Base-by-base conservation (phyloP, 2,888 invertebrate species). In the Cactoblastis cactorum region DNA sequence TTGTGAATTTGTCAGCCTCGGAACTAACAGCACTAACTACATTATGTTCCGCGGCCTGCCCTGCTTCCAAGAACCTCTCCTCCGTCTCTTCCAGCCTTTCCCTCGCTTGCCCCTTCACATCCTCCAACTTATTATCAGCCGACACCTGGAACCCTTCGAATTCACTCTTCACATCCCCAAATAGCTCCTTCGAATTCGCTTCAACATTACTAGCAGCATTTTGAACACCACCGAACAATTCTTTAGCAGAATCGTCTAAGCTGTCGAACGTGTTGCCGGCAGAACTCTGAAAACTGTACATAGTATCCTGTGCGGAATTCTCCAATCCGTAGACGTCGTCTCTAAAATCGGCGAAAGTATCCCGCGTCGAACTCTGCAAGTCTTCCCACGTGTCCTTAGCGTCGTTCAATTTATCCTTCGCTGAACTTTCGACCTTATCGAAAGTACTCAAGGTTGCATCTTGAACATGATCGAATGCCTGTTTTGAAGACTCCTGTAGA, bases 241-340 rank as follows among this genome's bases (percentile, higher is more conserved):
- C 80, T 45, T 74, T 71, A 0, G 80, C 74, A 0, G 88, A 88
- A 56, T 89, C 86, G 34, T 88, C 89, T 49, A 89, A 71, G 57
- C 88, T 88, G 48, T 87, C 89, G 46, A 88, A 89, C 1, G 88
- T 89, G 52, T 89, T 83, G 3, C 88, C 88, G 1, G 89, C 87
- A 2, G 89, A 89, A 62, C 88, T 89, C 61, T 88, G 89, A 68
- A 89, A 86, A 58, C 88, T 88, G 55, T 82, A 84, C 56, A 89
- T 56, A 24, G 88, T 89, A 49, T 88, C 88, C 56, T 88, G 87
- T 0, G 84, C 76, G 2, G 87, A 87, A 58, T 67, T 85, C 51
- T 83, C 87, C 49, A 83, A 59, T 46, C 83, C 81, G 55, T 79
- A 72, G n/a, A 76, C 75, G 53, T 88, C 87, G 54, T 88, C 87